A percentile compares a stretch with the other conserved stretches of the same genome.
Conservation (phyloP, 1,140 invertebrate species). For the Conus ventricosus region DNA sequence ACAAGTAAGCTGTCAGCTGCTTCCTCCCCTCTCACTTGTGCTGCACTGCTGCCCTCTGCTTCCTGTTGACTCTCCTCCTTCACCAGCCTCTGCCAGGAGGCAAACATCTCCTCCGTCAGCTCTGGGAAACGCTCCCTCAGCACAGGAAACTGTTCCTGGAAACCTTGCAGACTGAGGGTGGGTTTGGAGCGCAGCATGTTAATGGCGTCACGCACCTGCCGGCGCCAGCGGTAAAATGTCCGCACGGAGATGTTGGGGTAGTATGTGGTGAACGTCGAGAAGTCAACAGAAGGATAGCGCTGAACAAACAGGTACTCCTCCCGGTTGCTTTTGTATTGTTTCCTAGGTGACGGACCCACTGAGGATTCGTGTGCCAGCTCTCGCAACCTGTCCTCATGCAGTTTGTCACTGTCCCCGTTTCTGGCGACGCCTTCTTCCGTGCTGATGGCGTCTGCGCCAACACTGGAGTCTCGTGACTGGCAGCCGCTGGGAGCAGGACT, state of each 20-base stretch:
- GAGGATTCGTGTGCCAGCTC: background rate
- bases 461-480: slow-evolving; percentile 18
- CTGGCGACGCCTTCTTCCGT: background rate
- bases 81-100: slow-evolving; percentile 39
- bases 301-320: slow-evolving; percentile 44
- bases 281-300: slow-evolving; percentile 44
- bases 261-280: slow-evolving; percentile 37
- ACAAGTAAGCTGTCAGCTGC: background rate
- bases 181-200: slow-evolving; percentile 40
- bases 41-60: background rate
- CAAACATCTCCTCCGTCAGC: slow-evolving; percentile 44
- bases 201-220: slow-evolving; percentile 41
- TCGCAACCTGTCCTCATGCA: background rate
- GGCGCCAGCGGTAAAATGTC: slow-evolving; percentile 51
- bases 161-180: slow-evolving; percentile 2
- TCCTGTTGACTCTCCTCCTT: slow-evolving; percentile 3
- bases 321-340: slow-evolving; percentile 23
- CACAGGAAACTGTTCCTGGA: slow-evolving; percentile 8
- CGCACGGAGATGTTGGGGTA: slow-evolving; percentile 46
- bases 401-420: background rate
- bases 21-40: background rate
- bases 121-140: slow-evolving; percentile 32
- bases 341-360: background rate
- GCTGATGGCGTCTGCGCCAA: background rate
- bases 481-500: background rate